Evolutionary conservation across 2,113 vertebrate species (phyloP).

Genomic region (Odocoileus hemionus): DNA sequence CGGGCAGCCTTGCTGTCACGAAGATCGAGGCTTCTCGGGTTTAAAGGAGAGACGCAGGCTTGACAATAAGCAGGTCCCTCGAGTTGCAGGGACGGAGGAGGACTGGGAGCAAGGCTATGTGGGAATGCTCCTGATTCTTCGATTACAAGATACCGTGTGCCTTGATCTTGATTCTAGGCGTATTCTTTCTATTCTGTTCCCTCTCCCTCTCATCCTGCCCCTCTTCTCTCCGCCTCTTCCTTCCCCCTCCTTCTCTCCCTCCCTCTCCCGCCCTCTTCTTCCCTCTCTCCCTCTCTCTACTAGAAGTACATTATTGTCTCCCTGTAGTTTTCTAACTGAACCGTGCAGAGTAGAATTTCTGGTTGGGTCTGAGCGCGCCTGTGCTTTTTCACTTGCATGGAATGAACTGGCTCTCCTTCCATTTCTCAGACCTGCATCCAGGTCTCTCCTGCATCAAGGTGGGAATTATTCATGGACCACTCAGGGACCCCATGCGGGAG

Average conservation of each 20-base stretch:
- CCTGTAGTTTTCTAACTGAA: slow-evolving; percentile 57
- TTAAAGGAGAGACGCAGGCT: slow-evolving; percentile 53
- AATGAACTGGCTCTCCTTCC: not conserved
- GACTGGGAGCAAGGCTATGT: slow-evolving; percentile 13
- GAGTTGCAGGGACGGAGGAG: not conserved
- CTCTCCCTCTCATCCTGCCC: not conserved
- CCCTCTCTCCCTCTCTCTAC: not conserved
- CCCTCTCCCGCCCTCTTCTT: not conserved
- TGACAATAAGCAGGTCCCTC: not conserved
- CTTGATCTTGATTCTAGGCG: not conserved
- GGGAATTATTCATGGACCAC: slow-evolving; percentile 21
- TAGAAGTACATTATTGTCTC: not conserved
- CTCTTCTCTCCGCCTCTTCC: not conserved
- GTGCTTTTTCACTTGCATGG: not conserved
- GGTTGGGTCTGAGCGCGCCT: not conserved
- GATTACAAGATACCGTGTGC: not conserved
- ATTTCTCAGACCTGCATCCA: not conserved
- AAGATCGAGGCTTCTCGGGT: slow-evolving; percentile 35
- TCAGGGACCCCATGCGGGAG: not conserved
- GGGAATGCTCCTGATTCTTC: not conserved
- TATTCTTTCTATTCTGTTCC: not conserved
- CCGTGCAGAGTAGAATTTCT: slow-evolving; percentile 51
- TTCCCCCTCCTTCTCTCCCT: too few species aligned
- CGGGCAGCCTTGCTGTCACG: not conserved
- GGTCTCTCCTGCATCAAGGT: not conserved